A percentile compares a stretch with the other conserved stretches of the same genome.
Conservation (phyloP, 2,113 vertebrate species). For the Montifringilla adamsi region DNA sequence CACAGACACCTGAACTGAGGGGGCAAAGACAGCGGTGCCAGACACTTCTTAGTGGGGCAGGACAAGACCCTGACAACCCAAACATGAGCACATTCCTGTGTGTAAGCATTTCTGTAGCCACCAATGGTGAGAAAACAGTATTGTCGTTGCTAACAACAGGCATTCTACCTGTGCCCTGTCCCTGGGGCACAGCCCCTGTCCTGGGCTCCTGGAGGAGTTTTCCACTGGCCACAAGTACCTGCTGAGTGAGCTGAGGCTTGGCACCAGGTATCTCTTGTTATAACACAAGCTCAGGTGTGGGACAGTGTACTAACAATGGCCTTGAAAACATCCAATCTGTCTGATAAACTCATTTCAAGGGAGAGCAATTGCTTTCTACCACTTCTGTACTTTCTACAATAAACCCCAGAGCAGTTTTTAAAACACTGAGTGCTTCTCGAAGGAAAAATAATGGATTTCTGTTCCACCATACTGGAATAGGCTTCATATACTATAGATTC, state of each 20-base stretch:
- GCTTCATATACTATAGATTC: not conserved
- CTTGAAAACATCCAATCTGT: not conserved
- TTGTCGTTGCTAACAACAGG: not conserved
- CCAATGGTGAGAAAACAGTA: not conserved
- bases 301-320: not conserved
- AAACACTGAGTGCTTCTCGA: not conserved
- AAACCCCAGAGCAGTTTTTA: not conserved
- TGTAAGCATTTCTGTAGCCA: not conserved
- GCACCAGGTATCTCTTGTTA: not conserved
- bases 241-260: not conserved
- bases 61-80: not conserved
- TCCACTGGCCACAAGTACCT: accelerated
- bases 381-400: not conserved
- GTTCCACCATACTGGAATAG: not conserved
- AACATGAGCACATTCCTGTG: not conserved
- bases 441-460: not conserved
- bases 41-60: not conserved
- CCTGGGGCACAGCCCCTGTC: not conserved
- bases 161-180: accelerated
- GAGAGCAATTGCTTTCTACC: not conserved
- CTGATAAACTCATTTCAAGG: not conserved
- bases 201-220: not conserved
- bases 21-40: accelerated
- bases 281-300: not conserved
- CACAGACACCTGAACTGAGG: not conserved